Evolutionary conservation across 2,888 invertebrate genomes (phyloP).

Genomic region (Rapana venosa): DNA sequence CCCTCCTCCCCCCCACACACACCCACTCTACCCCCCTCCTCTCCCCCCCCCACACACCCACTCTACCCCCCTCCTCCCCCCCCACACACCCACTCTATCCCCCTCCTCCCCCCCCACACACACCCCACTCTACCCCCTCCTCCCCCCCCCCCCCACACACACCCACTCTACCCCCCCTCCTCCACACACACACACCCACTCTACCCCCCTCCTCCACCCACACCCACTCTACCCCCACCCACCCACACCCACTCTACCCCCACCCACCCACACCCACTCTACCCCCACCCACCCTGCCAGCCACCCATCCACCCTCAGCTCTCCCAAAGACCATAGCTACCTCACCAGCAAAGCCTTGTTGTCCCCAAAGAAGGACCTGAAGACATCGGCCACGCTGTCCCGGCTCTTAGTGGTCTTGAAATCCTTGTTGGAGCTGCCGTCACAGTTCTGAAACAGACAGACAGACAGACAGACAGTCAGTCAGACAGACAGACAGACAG

Average conservation of each 20-base stretch:
- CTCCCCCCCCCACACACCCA: background rate
- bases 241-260: background rate
- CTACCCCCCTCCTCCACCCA: background rate
- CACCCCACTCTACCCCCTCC: background rate
- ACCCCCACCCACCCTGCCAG: background rate
- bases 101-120: background rate
- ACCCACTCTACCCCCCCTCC: background rate
- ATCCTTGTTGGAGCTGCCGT: constrained; percentile 94
- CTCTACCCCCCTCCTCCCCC: background rate
- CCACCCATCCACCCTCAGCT: background rate
- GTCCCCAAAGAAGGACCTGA: constrained; percentile 88
- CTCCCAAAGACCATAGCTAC: background rate
- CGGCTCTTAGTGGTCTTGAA: constrained; percentile 94
- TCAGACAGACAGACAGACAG: background rate
- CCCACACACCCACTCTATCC: background rate
- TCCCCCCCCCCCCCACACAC: background rate
- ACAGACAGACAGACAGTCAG: background rate
- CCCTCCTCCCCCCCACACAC: no score
- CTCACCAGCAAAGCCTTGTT: constrained; percentile 88
- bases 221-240: background rate
- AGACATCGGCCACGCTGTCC: constrained; percentile 87
- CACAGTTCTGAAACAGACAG: constrained; percentile 82
- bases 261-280: background rate
- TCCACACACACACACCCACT: background rate
- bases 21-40: background rate